Evolutionary conservation across 2,888 invertebrate species (phyloP).

Genomic region (Frankliniella intonsa): DNA sequence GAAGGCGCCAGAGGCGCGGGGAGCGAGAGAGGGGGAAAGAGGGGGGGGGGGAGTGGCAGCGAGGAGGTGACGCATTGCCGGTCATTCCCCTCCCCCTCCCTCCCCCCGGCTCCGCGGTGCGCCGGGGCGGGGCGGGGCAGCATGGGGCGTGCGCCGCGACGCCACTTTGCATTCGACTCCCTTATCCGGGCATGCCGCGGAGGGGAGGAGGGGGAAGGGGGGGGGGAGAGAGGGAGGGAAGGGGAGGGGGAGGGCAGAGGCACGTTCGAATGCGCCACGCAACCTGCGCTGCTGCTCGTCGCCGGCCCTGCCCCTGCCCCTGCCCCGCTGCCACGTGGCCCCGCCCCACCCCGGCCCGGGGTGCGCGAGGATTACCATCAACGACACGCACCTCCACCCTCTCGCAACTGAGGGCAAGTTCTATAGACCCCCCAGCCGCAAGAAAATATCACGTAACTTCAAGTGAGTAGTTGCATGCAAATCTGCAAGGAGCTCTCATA

Average conservation of each 20-base stretch:
- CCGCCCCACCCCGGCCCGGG: no score
- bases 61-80: background rate
- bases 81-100: background rate
- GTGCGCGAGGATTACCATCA: background rate
- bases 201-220: background rate
- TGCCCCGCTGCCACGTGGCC: no score
- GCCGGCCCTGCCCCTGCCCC: no score
- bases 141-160: background rate
- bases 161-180: slow-evolving; percentile 9
- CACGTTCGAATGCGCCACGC: no score
- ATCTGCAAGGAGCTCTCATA: no score
- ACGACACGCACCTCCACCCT: background rate
- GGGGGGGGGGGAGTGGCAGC: background rate
- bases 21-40: background rate
- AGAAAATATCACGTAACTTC: no score
- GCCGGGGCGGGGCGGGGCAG: background rate
- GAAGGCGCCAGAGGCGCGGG: no score
- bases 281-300: no score
- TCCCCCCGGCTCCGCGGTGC: background rate
- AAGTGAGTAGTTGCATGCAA: no score
- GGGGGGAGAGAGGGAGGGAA: background rate
- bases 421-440: background rate
- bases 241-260: no score
- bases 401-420: background rate
- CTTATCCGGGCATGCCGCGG: background rate